Conservation (phyloP, 2,113 vertebrate genomes). For the Laticauda laticaudata region DNA sequence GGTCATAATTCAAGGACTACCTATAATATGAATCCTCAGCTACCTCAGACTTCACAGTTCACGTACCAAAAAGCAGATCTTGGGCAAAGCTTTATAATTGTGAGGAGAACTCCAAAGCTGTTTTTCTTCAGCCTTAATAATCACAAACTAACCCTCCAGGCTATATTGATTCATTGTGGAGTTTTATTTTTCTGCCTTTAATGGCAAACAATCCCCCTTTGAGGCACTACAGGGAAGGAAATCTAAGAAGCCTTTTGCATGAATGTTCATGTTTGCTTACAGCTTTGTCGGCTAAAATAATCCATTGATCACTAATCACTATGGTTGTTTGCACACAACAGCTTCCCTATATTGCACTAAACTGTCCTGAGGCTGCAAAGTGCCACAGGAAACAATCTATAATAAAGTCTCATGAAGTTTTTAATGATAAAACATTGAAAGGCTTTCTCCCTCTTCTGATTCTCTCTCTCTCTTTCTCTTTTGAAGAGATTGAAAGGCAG, state of each 20-base stretch:
- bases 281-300: slow-evolving; percentile 63
- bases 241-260: slow-evolving; percentile 55
- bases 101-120: slow-evolving; percentile 22
- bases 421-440: slow-evolving; percentile 62
- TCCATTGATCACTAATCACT: slow-evolving; percentile 70
- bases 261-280: slow-evolving; percentile 53
- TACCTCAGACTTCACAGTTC: not conserved
- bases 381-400: slow-evolving; percentile 72
- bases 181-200: slow-evolving; percentile 25
- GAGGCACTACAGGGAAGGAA: slow-evolving; percentile 52
- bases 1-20: not conserved
- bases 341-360: slow-evolving; percentile 48
- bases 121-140: not conserved
- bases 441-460: slow-evolving; percentile 28
- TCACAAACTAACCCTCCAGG: slow-evolving; percentile 37
- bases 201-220: slow-evolving; percentile 34
- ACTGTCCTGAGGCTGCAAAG: slow-evolving; percentile 62
- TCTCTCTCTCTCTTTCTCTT: not conserved
- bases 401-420: slow-evolving; percentile 56
- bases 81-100: slow-evolving; percentile 2
- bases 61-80: not conserved
- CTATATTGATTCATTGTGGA: slow-evolving; percentile 49
- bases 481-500: slow-evolving; percentile 46
- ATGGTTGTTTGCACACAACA: slow-evolving; percentile 70
- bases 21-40: not conserved